Percentiles rank a stretch among this genome's conserved stretches.
Evolutionary conservation across 2,797 vertebrate genomes (phyloP).

Genomic region (Fundulus diaphanus): DNA sequence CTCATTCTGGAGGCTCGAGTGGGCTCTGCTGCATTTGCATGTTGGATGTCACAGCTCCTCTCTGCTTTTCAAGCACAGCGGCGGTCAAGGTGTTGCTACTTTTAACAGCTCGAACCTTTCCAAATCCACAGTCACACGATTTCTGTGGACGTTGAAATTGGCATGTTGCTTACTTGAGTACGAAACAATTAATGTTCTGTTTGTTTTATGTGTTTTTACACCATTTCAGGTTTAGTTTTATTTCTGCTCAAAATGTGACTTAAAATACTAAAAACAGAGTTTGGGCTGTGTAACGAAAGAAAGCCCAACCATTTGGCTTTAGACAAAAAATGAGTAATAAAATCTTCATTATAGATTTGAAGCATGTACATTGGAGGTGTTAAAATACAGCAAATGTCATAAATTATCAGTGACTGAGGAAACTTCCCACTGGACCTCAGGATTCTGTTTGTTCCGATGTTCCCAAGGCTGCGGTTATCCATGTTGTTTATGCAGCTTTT

Average conservation of each 20-base stretch:
- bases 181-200: neutral
- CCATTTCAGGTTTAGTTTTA: neutral
- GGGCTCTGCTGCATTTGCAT: conserved; percentile 58
- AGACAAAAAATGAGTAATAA: neutral
- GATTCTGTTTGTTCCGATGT: neutral
- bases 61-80: conserved; percentile 24
- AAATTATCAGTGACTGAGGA: neutral
- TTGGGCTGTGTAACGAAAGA: neutral
- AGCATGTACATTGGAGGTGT: neutral
- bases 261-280: neutral
- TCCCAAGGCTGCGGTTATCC: neutral
- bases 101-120: conserved; percentile 16
- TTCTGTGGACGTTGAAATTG: too few species aligned
- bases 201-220: neutral
- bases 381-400: neutral
- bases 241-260: neutral
- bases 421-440: neutral
- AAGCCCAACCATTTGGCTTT: neutral
- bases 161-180: neutral
- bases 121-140: neutral
- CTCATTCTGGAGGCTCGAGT: conserved; percentile 22
- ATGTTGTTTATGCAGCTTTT: neutral
- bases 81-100: conserved; percentile 24
- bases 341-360: neutral
- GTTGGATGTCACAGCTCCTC: conserved; percentile 26